A percentile compares a stretch with the other conserved stretches of the same genome.
Conservation (phyloP, 2,797 vertebrate species). For the Microcaecilia unicolor region DNA sequence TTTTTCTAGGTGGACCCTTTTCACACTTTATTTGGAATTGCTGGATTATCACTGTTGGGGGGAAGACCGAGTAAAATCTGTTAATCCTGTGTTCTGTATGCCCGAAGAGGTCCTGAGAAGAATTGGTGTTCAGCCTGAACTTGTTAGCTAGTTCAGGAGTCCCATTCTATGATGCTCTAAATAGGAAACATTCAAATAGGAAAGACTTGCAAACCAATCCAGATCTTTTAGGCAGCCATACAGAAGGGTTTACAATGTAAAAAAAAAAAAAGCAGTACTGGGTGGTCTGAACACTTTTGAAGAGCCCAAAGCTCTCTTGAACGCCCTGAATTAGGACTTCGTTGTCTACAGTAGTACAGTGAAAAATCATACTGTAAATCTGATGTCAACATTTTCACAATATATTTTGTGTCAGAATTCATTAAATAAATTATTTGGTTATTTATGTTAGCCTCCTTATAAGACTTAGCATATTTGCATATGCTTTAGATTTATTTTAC, state of each 20-base stretch:
- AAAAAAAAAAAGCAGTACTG: too few species aligned
- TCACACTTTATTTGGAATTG: conserved; percentile 92
- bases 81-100: conserved; percentile 96
- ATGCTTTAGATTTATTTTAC: too few species aligned
- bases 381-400: conserved; percentile 27
- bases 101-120: conserved; percentile 82
- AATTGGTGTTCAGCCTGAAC: conserved; percentile 73
- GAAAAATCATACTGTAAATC: conserved; percentile 15
- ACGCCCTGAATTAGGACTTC: conserved; percentile 13
- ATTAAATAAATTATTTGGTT: conserved; percentile 22
- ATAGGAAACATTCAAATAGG: too few species aligned
- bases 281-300: too few species aligned
- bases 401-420: conserved; percentile 12
- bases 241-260: too few species aligned
- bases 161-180: too few species aligned
- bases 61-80: conserved; percentile 80
- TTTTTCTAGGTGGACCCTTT: conserved; percentile 86
- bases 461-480: too few species aligned
- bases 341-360: conserved; percentile 10
- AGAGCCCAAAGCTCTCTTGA: conserved; percentile 1
- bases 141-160: conserved; percentile 78
- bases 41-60: conserved; percentile 89
- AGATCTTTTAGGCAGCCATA: too few species aligned
- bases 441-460: too few species aligned
- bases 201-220: too few species aligned